Evolutionary conservation across 2,797 vertebrate genomes (phyloP).

Genomic region (Epinephelus malabaricus): DNA sequence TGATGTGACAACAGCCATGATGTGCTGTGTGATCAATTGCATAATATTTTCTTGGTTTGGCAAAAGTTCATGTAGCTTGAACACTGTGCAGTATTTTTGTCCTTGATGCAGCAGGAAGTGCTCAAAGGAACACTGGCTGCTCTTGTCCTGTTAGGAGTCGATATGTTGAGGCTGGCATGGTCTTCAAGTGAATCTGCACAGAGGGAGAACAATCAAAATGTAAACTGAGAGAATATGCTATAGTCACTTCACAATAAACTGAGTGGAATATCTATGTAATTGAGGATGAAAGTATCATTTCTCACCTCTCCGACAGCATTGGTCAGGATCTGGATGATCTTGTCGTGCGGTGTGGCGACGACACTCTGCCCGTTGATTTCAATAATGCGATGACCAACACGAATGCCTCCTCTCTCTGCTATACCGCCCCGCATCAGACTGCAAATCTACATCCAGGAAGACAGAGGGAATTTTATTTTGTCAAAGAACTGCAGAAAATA

Average conservation of each 20-base stretch:
- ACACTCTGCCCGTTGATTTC: constrained; percentile 98
- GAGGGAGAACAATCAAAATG: not conserved
- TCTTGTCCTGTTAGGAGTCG: constrained; percentile 97
- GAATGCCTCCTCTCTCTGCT: constrained; percentile 94
- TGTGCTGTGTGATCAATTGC: constrained; percentile 61
- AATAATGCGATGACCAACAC: constrained; percentile 97
- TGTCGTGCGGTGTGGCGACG: constrained; percentile 93
- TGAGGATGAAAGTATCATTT: not conserved
- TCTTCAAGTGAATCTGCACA: constrained; percentile 95
- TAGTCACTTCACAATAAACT: not conserved
- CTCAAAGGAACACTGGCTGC: constrained; percentile 94
- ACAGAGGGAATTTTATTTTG: not conserved
- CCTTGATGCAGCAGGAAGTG: constrained; percentile 22
- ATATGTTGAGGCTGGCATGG: constrained; percentile 96
- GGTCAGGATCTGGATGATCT: constrained; percentile 93
- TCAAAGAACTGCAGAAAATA: not conserved
- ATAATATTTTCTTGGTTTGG: constrained; percentile 73
- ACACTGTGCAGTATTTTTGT: constrained; percentile 44
- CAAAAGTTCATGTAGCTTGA: constrained; percentile 60
- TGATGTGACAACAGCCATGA: constrained; percentile 57
- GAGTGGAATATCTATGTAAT: not conserved
- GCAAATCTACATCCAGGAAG: constrained; percentile 89
- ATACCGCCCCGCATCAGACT: constrained; percentile 97
- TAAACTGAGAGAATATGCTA: not conserved
- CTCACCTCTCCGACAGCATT: constrained; percentile 92